Base-by-base conservation (phyloP, 2,113 vertebrate genomes). In the Sylvicapra grimmia region DNA sequence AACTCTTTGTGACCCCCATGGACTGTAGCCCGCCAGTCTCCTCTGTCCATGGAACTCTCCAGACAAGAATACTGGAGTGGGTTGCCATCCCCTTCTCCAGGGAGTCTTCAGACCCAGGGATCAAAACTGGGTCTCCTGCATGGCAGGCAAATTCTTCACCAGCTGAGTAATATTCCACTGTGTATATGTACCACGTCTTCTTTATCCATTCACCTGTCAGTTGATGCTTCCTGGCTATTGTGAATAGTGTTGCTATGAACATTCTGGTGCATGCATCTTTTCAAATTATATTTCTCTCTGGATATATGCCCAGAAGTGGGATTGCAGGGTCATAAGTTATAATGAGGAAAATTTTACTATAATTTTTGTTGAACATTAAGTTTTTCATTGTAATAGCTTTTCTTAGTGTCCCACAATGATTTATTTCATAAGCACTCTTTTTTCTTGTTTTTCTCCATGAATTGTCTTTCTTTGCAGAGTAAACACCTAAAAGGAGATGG, bases 161-260 rank as follows among this genome's bases (percentile, higher is more conserved):
- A 36, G 19, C 33, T 21, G n/a, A 21, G 68, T 23, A 40, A 40
- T 36, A 12, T 11, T 21, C n/a, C 8, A 12, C 4, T 40, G 68
- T 72, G 9, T 40, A 21, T 72, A 27, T 0, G 9, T 40, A 23
- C n/a, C 19, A 12, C 1, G 0, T 36, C 18, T 23, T 72, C 68
- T 6, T 23, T 36, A 36, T 40, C 19, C 68, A 23, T 6, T 72
- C 19, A 3, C 23, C n/a, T 72, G 68, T 72, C 68, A 36, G n/a
- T 23, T 9, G 68, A 3, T 40, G 19, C 68, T 40, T 72, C n/a
- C n/a, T 40, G 19, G 36, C 21, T 25, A 75, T 13, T 44, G 9
- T 75, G 11, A 44, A 75, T 6, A 75, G 11, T 23, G 72, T 11
- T 75, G n/a, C 72, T 75, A 13, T 75, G 36, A 75, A 75, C 72